These are phyloP conservation scores for Eurytoma adleriae DNA, from an alignment of 2,888 invertebrate species.

Conservation along the genomic window DNA sequence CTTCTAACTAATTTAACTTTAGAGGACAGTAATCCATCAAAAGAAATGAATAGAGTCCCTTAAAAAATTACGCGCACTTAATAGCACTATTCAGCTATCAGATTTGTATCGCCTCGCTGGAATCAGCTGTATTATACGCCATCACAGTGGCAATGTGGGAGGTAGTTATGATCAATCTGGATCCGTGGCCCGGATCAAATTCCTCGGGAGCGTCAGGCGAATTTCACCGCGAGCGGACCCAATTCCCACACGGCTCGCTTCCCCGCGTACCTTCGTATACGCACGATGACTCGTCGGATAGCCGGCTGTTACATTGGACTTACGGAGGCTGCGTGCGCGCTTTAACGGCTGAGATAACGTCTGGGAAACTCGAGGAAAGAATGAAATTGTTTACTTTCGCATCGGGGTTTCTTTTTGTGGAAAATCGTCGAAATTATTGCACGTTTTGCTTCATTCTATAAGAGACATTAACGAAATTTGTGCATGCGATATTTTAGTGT, in stretches of 20 bases:
- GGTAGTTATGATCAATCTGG: background rate
- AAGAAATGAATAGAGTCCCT: background rate
- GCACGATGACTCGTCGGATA: constrained; percentile 38
- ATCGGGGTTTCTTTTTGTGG: background rate
- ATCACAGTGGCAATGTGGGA: too few species aligned
- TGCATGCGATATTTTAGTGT: background rate
- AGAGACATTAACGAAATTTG: background rate
- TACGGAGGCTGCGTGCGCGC: background rate
- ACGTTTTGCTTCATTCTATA: too few species aligned
- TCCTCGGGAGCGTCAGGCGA: background rate
- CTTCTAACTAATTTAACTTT: too few species aligned
- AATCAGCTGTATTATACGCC: too few species aligned
- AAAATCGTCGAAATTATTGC: too few species aligned
- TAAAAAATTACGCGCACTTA: background rate
- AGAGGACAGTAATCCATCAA: too few species aligned
- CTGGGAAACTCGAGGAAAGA: background rate
- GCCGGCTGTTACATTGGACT: constrained; percentile 1
- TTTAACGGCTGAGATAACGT: background rate
- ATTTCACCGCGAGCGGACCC: constrained; percentile 20
- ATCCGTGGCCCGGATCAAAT: too few species aligned
- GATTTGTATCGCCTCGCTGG: too few species aligned
- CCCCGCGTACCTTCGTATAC: background rate
- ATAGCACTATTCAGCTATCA: too few species aligned
- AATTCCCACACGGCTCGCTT: constrained; percentile 42
- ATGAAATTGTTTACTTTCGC: background rate